Base-by-base conservation (phyloP, 2,797 vertebrate species). In the Pyrrhura leucotis region DNA sequence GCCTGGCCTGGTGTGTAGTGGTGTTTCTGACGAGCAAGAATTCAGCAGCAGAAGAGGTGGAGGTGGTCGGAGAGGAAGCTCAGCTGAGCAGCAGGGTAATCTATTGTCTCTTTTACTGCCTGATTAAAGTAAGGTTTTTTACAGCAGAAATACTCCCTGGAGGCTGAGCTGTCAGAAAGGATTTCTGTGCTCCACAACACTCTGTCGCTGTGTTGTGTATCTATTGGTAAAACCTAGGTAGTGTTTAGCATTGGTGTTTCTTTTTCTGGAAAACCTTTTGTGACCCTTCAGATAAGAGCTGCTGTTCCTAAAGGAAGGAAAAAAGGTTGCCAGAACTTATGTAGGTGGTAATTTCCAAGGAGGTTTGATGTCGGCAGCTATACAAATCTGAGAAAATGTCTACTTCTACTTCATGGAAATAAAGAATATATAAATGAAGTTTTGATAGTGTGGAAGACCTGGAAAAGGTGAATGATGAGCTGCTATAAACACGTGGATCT, bases 1-100 rank as follows among this genome's bases (percentile, higher is more conserved):
- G 20, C 19, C 4, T 7, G 56, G 42, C 11, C 7, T 10, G 33
- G 40, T 7, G 3, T 1, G 1, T 3, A 3, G 40, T 3, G 25
- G 1, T 14, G 17, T 6, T 33, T 28, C 63, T 63, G 33, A 2
- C 3, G 6, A n/a, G 61, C 63, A 26, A 6, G 35, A 8, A 2
- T 16, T 25, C 7, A 26, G 22, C 7, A 23, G 1, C n/a, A 7
- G 63, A 28, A n/a, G 71, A 45, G 54, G 33, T 7, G 29, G 17
- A 20, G 39, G 16, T 5, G 15, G 21, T 9, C 21, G 51, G 40
- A 53, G 45, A 22, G 51, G 44, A 4, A 35, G 44, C 56, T 37
- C 3, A 37, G 31, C 45, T 20, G 51, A 45, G 62, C 28, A 10
- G 21, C 39, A 10, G 66, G 26, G 33, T 31, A 9, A 14, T 20